Percentiles rank a stretch among this genome's conserved stretches.
Evolutionary conservation across 2,113 vertebrate species (phyloP).

Genomic region (Agapornis roseicollis): DNA sequence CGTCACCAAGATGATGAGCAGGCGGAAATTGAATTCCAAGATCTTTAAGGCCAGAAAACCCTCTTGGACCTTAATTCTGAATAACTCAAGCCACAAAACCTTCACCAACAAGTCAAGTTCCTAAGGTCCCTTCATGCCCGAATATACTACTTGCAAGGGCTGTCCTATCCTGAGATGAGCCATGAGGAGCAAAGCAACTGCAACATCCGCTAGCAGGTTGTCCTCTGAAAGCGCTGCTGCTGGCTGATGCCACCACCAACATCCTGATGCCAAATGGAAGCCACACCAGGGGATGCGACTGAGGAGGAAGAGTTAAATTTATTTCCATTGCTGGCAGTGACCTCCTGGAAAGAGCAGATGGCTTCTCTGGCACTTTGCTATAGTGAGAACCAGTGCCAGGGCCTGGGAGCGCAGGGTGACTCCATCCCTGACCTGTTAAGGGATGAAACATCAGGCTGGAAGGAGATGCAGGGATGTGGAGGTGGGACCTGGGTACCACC

Average conservation of each 20-base stretch:
- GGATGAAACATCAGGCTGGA: not conserved
- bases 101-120: not conserved
- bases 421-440: not conserved
- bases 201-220: not conserved
- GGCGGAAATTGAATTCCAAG: not conserved
- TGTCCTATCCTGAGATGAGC: not conserved
- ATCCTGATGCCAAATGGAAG: fast-evolving
- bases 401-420: not conserved
- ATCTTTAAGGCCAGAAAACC: not conserved
- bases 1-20: not conserved
- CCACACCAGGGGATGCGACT: fast-evolving
- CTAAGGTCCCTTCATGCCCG: not conserved
- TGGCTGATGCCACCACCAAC: not conserved
- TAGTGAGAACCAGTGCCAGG: not conserved
- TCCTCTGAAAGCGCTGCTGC: not conserved
- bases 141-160: not conserved
- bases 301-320: not conserved
- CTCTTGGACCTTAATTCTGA: not conserved
- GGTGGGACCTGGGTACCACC: not conserved
- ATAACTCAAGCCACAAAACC: not conserved
- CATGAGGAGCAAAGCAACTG: not conserved
- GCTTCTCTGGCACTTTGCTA: not conserved
- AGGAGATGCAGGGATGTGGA: not conserved
- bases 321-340: not conserved
- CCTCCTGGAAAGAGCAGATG: not conserved